Conservation (phyloP, 2,113 vertebrate genomes). For the Calyptomena viridis region DNA sequence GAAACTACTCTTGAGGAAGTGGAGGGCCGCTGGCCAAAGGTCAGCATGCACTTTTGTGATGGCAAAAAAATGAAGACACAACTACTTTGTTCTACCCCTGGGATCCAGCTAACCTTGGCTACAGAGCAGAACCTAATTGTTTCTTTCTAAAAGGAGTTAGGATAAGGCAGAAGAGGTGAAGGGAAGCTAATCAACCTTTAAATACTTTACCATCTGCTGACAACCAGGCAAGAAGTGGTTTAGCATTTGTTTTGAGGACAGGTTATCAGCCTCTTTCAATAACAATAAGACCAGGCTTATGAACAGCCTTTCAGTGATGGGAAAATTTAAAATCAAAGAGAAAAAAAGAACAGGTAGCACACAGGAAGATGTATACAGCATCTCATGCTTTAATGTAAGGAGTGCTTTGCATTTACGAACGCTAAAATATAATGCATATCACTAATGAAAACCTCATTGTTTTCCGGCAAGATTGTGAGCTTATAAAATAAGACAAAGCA, state of each 20-base stretch:
- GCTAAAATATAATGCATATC: background rate
- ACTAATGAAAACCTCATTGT: background rate
- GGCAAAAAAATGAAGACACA: background rate
- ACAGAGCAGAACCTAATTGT: background rate
- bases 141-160: background rate
- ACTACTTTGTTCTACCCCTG: background rate
- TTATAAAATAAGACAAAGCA: background rate
- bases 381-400: background rate
- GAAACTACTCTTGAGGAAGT: background rate
- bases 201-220: slow-evolving; percentile 19
- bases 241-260: background rate
- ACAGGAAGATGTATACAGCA: background rate
- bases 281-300: background rate
- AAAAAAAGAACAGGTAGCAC: background rate
- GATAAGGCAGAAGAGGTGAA: background rate
- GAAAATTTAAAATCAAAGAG: background rate
- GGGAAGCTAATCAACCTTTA: slow-evolving; percentile 4
- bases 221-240: background rate
- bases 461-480: background rate
- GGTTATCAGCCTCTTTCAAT: background rate
- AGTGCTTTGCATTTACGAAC: background rate
- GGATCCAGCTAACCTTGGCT: background rate
- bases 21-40: background rate
- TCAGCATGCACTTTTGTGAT: background rate
- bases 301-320: background rate